Evolutionary conservation across 2,888 invertebrate species (phyloP), one percentile per base, ranked within the genome.

Genomic region (Ophion ellenae): DNA sequence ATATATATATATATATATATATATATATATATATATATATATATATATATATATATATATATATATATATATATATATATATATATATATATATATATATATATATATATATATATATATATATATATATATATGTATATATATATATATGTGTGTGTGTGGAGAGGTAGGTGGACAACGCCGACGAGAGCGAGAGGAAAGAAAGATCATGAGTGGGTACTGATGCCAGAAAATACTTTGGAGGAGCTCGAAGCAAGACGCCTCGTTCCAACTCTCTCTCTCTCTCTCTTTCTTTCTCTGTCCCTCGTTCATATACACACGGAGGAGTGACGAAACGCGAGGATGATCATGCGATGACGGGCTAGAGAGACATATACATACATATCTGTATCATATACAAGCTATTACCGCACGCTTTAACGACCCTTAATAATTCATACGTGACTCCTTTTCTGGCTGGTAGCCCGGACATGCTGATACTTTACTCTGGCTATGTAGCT

Each of bases 381-480:
- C 75, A 24, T 75, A 63, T 75, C 63, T 40, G 61, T 45, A 75
- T 64, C 81, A 47, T 74, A 71, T 59, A 73, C 32, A 40, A 53
- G 73, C 84, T 86, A 86, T 91, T 91, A 90, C 89, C 88, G 88
- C 90, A 89, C 87, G 88, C 88, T 87, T 88, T 86, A 85, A 74
- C 86, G 87, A 89, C 88, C 90, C 89, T 91, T 92, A 90, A 92
- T 91, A 91, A 92, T 92, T 92, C 91, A 90, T 90, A 88, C 90
- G 89, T 89, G 89, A 89, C 90, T 90, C 87, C 86, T 79, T 79
- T 76, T 70, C 76, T 82, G 84, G 81, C 85, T 82, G 76, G 77
- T 74, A 24, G 74, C 69, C 81, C 78, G 69, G 66, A 71, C 59
- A 77, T 73, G 53, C 73, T 45, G 73, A 84, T 63, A 71, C 70